Evolutionary conservation across 2,888 invertebrate genomes (phyloP), one percentile per base, ranked within the genome.

Genomic region (Rhaphigaster nebulosa): DNA sequence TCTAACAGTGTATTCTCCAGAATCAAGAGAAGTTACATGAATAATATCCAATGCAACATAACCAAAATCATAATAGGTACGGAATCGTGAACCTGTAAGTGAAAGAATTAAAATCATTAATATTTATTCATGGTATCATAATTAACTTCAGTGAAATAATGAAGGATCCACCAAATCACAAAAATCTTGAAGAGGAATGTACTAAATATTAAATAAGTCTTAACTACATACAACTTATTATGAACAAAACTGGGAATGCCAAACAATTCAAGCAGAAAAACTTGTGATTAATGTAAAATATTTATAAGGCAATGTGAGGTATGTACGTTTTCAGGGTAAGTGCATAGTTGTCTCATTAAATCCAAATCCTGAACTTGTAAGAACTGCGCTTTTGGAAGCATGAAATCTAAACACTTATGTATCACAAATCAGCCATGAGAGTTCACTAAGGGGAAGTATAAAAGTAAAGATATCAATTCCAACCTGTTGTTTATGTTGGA

Each of bases 31-130:
- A 90, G 97, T 98, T 38, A 98, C 97, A 93, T 98, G 98, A 92
- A 98, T 96, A 91, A 99, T 98, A 93, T 99, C 99, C 92, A 99
- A 94, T 65, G 99, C 98, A 90, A 99, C 98, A 94, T 98, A 99
- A 34, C 99, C 99, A 94, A 99, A 99, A 93, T 99, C 99, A 93
- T 98, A 97, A 93, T 98, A 98, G 45, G 98, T 98, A 93, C 97
- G 96, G 95, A 98, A 99, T 93, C 99, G 96, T 87, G 98, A 98
- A 84, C 94, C 94, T 93, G 92, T 26, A 41, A 90, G 4, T 76
- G 38, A 84, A 84, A 84, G 29, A 34, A 76, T 52, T 45, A 90
- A 50, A 50, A 90, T 41, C 3, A 34, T 76, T 38, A 76, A 76
- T 38, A 38, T 60, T 60, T 29, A 29, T 65, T 29, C 26, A 38